A percentile compares a stretch with the other conserved stretches of the same genome.
Conservation (phyloP, 1,140 invertebrate genomes). For the Ceratosolen fusciceps region DNA sequence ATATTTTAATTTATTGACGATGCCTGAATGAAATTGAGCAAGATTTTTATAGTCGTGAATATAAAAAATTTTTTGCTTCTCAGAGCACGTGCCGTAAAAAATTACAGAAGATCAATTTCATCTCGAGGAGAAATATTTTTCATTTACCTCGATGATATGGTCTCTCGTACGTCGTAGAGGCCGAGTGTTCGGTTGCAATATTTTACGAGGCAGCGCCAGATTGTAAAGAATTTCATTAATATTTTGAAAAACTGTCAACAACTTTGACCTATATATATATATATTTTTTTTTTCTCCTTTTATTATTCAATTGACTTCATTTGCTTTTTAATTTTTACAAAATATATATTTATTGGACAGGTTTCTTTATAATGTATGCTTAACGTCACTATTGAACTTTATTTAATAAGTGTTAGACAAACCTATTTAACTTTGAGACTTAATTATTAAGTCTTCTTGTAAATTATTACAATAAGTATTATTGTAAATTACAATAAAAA, state of each 20-base stretch:
- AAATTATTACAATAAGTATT: not conserved
- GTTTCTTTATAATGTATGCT: not conserved
- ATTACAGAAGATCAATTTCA: not conserved
- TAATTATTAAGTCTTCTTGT: not conserved
- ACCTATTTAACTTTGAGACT: not conserved
- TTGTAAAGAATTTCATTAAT: slow-evolving; percentile 18
- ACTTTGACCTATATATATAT: not conserved
- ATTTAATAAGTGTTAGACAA: not conserved
- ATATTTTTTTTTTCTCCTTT: not conserved
- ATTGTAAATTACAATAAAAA: not conserved
- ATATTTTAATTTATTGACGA: not conserved
- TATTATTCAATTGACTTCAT: not conserved
- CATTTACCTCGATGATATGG: slow-evolving; percentile 29
- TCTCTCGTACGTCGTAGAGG: slow-evolving; percentile 6
- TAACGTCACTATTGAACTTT: not conserved
- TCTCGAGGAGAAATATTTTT: not conserved
- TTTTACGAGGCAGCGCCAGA: slow-evolving; percentile 29
- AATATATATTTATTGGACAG: not conserved
- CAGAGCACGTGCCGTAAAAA: not conserved
- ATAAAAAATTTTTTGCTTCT: slow-evolving; percentile 5
- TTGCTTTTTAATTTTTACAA: no score
- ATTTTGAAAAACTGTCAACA: not conserved
- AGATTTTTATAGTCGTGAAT: slow-evolving; percentile 21
- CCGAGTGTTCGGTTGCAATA: slow-evolving; percentile 1
- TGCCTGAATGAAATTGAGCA: slow-evolving; percentile 7